Evolutionary conservation across 92 coral and sea anemone genomes (phyloP), one percentile per base, ranked within the genome.

Genomic region (Pocillopora grandis): DNA sequence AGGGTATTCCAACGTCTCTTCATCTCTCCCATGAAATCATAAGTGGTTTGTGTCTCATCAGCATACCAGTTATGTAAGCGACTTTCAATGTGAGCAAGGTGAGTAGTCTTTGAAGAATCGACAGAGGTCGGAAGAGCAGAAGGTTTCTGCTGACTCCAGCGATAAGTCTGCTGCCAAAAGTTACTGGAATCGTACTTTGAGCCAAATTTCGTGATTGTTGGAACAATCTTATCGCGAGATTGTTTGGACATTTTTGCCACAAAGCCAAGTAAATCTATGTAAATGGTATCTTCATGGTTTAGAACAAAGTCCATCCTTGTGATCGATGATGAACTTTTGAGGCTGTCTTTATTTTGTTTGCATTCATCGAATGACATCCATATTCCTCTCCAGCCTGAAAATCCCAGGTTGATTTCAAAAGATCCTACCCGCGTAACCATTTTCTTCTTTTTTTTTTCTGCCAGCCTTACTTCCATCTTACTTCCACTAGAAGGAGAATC

Each of bases 371-470:
- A 86, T 10, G 70, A 68, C 19, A 86, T 80, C 89, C 89, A 86
- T 33, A 79, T 76, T 33, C 66, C 89, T 60, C 89, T 76, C 89
- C 89, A 86, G 17, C 89, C 89, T 61, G 48, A 70, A 71, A 86
- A 86, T 15, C 81, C 71, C 12, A 86, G 72, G 52, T 72, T 14
- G 11, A 57, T 56, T 55, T 73, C 61, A 14, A 78, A 59, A 19
- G 63, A 27, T 73, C 84, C 80, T n/a, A 66, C 10, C 52, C 52
- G 52, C 52, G 7, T 27, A 27, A 7, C 8, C 52, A 0, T 8
- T 14, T 35, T 19, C 8, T 36, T 3, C 42, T 19, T 1, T 33
- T 27, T 27, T 27, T 27, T 37, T 10, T 15, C 62, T 58, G 23
- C 19, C 13, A 68, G 36, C 36, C 14, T 5, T 18, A 74, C 36